These are phyloP conservation scores for Chironomus riparius DNA, from an alignment of 2,888 invertebrate genomes.

Conservation along the genomic window DNA sequence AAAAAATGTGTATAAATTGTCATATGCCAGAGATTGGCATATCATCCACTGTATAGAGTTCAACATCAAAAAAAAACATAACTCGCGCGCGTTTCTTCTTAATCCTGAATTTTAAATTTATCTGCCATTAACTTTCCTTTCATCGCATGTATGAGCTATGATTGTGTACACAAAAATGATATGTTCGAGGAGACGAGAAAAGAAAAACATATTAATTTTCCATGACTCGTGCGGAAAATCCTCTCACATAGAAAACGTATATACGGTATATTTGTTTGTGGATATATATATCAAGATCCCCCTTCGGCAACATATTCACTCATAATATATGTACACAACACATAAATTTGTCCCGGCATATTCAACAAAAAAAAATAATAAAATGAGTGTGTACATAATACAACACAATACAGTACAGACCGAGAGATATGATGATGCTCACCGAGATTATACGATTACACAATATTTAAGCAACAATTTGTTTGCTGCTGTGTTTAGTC, in stretches of 20 bases:
- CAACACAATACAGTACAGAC: not conserved
- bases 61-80: too few species aligned
- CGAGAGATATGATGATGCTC: not conserved
- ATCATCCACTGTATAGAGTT: too few species aligned
- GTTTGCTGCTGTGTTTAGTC: not conserved
- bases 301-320: not conserved
- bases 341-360: conserved; percentile 5
- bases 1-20: too few species aligned
- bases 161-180: not conserved
- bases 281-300: too few species aligned
- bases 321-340: conserved; percentile 1
- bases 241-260: not conserved
- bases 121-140: not conserved
- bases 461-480: conserved; percentile 24
- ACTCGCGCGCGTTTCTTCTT: not conserved
- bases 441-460: conserved; percentile 23
- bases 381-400: not conserved
- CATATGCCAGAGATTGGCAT: too few species aligned
- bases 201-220: conserved; percentile 13
- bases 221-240: conserved; percentile 16
- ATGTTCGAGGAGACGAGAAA: not conserved
- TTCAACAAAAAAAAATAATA: not conserved
- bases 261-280: not conserved
- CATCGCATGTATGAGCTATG: not conserved
- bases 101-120: not conserved